Evolutionary conservation across 2,888 invertebrate species (phyloP).

Genomic region (Drosophila melanosoma): DNA sequence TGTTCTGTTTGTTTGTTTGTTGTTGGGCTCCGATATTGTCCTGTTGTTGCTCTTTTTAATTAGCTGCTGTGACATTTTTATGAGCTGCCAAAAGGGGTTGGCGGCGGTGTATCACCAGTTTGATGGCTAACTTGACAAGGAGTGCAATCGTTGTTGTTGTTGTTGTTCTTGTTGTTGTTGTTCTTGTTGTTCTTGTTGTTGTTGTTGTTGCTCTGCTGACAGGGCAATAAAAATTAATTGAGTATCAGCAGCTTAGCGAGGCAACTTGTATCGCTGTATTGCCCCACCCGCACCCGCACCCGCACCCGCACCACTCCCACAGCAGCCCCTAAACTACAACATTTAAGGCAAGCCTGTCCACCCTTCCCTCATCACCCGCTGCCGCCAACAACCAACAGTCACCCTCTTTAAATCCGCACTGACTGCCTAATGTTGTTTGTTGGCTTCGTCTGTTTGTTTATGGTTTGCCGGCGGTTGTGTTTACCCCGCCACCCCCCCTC

Average conservation of each 20-base stretch:
- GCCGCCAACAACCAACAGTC: neutral
- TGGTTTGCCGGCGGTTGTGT: conserved; percentile 61
- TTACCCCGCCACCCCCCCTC: conserved; percentile 2
- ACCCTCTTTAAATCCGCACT: conserved; percentile 20
- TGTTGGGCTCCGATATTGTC: conserved; percentile 10
- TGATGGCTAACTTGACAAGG: conserved; percentile 35
- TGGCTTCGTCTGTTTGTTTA: conserved; percentile 67
- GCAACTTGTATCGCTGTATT: conserved; percentile 24
- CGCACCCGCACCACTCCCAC: conserved; percentile 6
- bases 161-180: conserved; percentile 5
- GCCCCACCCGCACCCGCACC: conserved; percentile 1
- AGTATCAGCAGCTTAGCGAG: conserved; percentile 58
- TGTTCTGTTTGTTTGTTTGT: conserved; percentile 9
- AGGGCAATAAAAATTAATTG: conserved; percentile 82
- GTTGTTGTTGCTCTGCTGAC: conserved; percentile 63
- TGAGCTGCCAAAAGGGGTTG: conserved; percentile 74
- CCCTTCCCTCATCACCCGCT: neutral
- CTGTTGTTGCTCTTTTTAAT: conserved; percentile 53
- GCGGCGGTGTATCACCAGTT: conserved; percentile 28
- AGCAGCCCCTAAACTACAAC: conserved; percentile 22
- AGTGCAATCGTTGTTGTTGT: conserved; percentile 14
- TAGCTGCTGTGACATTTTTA: conserved; percentile 78
- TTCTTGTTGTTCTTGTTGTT: conserved; percentile 11
- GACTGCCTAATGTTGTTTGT: conserved; percentile 21
- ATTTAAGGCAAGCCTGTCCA: conserved; percentile 18